Conservation (phyloP, 2,888 invertebrate genomes). For the Apodemia hepburni region DNA sequence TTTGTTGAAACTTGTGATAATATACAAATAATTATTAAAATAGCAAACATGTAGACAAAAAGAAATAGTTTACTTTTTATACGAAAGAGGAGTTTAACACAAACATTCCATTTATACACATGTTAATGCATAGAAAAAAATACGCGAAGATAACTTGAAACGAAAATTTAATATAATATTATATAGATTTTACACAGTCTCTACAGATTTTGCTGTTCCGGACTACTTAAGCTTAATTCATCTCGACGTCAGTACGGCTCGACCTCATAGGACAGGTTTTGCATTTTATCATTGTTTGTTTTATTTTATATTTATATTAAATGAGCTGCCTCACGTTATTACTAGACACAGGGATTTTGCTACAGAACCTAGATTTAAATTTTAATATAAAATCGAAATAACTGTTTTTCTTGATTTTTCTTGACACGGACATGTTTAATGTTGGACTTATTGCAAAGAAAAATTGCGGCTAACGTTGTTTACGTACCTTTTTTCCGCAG, state of each 20-base stretch:
- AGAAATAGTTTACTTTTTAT: too few species aligned
- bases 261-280: constrained; percentile 51
- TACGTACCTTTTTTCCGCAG: too few species aligned
- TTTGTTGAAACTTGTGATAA: too few species aligned
- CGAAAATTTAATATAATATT: too few species aligned
- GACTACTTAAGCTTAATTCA: constrained; percentile 50
- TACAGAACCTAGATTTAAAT: neutral
- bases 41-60: too few species aligned
- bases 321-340: constrained; percentile 3
- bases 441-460: neutral
- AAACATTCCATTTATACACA: too few species aligned
- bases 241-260: constrained; percentile 46
- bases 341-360: constrained; percentile 2
- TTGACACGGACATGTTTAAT: neutral
- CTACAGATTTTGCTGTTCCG: constrained; percentile 31
- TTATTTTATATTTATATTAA: constrained; percentile 31
- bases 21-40: too few species aligned
- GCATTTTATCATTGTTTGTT: constrained; percentile 47
- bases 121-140: too few species aligned
- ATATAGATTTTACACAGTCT: too few species aligned
- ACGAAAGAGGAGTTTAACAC: too few species aligned
- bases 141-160: too few species aligned
- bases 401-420: neutral
- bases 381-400: neutral
- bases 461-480: too few species aligned